Evolutionary conservation across 2,888 invertebrate species (phyloP), one percentile per base, ranked within the genome.

Genomic region (Colostygia pectinataria): DNA sequence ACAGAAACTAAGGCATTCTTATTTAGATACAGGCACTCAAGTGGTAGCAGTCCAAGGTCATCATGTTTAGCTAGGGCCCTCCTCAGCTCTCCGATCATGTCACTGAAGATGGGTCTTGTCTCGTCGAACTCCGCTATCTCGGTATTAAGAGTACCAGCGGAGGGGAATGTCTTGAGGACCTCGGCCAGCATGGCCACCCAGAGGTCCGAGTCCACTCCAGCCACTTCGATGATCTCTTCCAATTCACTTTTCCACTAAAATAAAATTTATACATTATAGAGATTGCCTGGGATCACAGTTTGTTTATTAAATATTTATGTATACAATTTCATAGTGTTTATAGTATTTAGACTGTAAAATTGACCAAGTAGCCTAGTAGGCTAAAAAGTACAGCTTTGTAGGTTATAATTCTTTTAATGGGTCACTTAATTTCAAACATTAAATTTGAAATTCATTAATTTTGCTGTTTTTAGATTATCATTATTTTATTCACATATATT

Each of bases 111-210:
- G 12, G 95, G 94, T 61, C 96, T 92, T 18, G 97, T 97, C 74
- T 97, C 97, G 65, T 98, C 97, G 60, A 96, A 93, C 80, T 97
- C 96, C 38, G 94, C 82, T 68, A 98, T 95, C 84, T 97, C 96
- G 25, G 97, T 95, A 77, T 98, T 98, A 46, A 98, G 92, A 24
- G 96, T 95, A 18, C 98, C 97, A 0, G 95, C 94, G 0, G 96
- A 93, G 0, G 99, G 98, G 77, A 96, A 97, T 0, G 97, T 97
- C 78, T 97, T 97, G 90, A 99, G 94, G 58, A 97, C 96, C 89
- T 99, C 98, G 1, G 97, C 98, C 59, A 99, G 90, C 97, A 98
- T 98, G 3, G 98, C 96, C 24, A 99, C 99, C 99, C 99, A 99
- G 66, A 98, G 92, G 79, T 99, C 99, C 6, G 97, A 96, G 88